Percentiles rank a stretch among this genome's conserved stretches.
These are phyloP conservation scores for Laticauda laticaudata DNA, from an alignment of 2,113 vertebrate species.

Conservation along the genomic window DNA sequence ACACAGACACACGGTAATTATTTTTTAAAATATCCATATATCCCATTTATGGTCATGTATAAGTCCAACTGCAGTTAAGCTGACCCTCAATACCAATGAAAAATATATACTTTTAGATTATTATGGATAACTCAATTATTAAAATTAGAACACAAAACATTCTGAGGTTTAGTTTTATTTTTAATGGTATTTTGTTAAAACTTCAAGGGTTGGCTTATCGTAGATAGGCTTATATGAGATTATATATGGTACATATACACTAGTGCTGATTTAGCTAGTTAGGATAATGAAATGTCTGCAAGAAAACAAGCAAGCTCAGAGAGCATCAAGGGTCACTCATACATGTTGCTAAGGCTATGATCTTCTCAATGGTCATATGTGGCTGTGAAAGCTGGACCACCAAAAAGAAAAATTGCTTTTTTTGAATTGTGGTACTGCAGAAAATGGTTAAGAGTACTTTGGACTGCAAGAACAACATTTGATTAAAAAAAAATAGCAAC, in stretches of 20 bases:
- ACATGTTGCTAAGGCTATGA: not conserved
- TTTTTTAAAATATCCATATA: not conserved
- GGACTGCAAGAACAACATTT: not conserved
- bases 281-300: too few species aligned
- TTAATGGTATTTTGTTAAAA: not conserved
- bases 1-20: not conserved
- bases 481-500: not conserved
- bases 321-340: too few species aligned
- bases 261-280: too few species aligned
- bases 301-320: too few species aligned
- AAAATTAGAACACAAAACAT: not conserved
- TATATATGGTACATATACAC: not conserved
- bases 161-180: not conserved
- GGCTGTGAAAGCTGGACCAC: not conserved
- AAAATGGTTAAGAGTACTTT: not conserved
- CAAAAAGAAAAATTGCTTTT: not conserved
- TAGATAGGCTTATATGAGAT: not conserved
- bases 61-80: not conserved
- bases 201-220: not conserved
- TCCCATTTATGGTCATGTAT: not conserved
- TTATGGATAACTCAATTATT: not conserved
- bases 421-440: not conserved
- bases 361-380: not conserved
- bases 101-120: not conserved
- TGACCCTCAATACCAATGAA: not conserved